Conservation (phyloP, 92 coral and sea anemone species). For the Siderastrea radians region DNA sequence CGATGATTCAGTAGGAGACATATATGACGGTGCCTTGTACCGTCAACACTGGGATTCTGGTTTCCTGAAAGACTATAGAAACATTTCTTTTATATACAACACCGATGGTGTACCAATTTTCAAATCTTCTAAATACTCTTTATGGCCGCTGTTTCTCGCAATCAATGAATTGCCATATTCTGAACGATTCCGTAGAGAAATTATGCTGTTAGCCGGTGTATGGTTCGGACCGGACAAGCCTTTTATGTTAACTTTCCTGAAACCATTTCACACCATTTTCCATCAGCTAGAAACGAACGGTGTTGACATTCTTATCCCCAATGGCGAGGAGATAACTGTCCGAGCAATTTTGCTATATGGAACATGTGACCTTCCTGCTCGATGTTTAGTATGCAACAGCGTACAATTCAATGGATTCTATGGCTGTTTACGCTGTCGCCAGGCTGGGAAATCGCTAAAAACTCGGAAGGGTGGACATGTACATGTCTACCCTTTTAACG, state of each 20-base stretch:
- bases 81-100: conserved; percentile 49
- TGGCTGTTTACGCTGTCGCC: conserved; percentile 58
- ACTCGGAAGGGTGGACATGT: conserved; percentile 58
- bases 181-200: conserved; percentile 47
- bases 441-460: conserved; percentile 58
- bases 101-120: conserved; percentile 60
- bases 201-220: conserved; percentile 61
- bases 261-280: conserved; percentile 46
- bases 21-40: conserved; percentile 58
- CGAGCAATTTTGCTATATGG: conserved; percentile 48
- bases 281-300: conserved; percentile 47
- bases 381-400: background rate
- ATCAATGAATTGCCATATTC: conserved; percentile 62
- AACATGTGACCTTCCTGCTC: conserved; percentile 52
- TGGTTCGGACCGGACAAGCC: conserved; percentile 68
- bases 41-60: conserved; percentile 22
- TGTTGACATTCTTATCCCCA: conserved; percentile 10
- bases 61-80: conserved; percentile 20
- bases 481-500: conserved; percentile 58
- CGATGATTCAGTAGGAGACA: conserved; percentile 6
- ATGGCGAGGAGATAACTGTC: background rate
- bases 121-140: conserved; percentile 47
- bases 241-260: conserved; percentile 46
- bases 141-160: conserved; percentile 59
- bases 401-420: conserved; percentile 55